Conservation (phyloP, 2,113 vertebrate genomes). For the Galbula dea region DNA sequence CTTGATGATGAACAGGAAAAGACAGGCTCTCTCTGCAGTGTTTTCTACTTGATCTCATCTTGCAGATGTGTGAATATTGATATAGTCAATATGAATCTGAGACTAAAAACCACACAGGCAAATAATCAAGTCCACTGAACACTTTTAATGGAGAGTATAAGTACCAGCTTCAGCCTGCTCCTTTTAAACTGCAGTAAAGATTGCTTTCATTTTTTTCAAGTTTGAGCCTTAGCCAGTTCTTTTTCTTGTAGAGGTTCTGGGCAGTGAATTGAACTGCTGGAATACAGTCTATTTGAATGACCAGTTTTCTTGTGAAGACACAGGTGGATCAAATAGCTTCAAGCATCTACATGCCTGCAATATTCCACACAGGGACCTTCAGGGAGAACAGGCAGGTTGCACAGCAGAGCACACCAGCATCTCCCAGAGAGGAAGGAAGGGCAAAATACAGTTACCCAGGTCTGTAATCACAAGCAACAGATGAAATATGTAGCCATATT, state of each 20-base stretch:
- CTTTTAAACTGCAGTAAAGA: background rate
- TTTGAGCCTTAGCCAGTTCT: background rate
- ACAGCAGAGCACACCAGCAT: background rate
- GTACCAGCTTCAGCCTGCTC: background rate
- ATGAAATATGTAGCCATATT: background rate
- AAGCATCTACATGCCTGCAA: background rate
- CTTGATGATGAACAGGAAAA: background rate
- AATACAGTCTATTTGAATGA: background rate
- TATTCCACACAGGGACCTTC: background rate
- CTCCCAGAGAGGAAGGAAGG: background rate
- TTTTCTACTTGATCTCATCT: background rate
- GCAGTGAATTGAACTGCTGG: background rate
- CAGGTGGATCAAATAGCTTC: background rate
- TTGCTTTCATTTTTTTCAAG: slow-evolving; percentile 6
- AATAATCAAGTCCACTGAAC: background rate
- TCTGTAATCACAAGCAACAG: background rate
- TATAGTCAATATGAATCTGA: background rate
- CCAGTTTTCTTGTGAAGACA: background rate
- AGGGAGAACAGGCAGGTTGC: background rate
- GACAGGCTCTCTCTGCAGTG: background rate
- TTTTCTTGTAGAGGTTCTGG: background rate
- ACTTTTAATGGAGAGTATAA: background rate
- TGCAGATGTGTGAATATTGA: background rate
- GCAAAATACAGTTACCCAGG: background rate
- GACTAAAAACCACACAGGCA: background rate